Conservation (phyloP, 2,888 invertebrate species). For the Dione juno region DNA sequence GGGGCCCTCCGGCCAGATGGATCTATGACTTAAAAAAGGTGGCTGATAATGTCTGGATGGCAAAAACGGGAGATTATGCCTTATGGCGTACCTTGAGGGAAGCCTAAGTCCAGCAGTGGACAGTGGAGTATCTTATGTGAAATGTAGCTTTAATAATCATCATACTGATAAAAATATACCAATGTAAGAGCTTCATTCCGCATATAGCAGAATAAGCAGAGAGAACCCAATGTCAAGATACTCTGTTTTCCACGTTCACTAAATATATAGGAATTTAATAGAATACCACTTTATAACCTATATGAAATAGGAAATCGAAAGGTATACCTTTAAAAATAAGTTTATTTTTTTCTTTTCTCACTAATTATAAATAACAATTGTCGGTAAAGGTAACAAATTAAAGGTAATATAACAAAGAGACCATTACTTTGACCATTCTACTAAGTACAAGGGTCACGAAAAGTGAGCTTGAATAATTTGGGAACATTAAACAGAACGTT, state of each 20-base stretch:
- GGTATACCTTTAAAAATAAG: neutral
- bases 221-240: neutral
- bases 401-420: conserved; percentile 21
- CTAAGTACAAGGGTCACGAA: conserved; percentile 22
- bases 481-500: neutral
- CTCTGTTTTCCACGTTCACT: neutral
- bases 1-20: no score
- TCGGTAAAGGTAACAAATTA: conserved; percentile 23
- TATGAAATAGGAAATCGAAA: neutral
- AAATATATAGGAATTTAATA: no score
- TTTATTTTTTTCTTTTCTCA: neutral
- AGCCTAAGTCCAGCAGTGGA: no score
- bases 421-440: conserved; percentile 3
- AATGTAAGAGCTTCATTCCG: no score
- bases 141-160: no score
- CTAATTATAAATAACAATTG: neutral
- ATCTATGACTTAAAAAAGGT: no score
- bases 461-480: conserved; percentile 24
- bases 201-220: neutral
- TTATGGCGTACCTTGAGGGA: no score
- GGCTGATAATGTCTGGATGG: no score
- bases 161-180: no score
- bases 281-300: no score
- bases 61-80: no score
- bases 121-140: no score